Evolutionary conservation across 2,113 vertebrate species (phyloP), one percentile per base, ranked within the genome.

Genomic region (Mugil cephalus): DNA sequence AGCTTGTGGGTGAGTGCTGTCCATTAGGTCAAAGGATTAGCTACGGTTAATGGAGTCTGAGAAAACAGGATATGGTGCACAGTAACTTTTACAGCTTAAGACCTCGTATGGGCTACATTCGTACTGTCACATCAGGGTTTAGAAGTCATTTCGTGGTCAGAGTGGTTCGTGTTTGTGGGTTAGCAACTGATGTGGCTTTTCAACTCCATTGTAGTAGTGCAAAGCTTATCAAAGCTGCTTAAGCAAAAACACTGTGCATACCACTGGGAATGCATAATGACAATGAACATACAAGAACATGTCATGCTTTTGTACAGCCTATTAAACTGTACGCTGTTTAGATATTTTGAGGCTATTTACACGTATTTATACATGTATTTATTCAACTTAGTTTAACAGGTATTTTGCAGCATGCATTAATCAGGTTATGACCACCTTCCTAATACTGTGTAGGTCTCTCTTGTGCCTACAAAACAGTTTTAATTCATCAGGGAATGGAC

Each of bases 11-110:
- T 67, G 80, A 87, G 85, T 71, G 83, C 73, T 53, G 84, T 83
- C 69, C 82, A 77, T 83, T 64, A 81, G 91, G 84, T 91, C 88
- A 84, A 58, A 82, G 88, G 89, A 90, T 92, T 91, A 92, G 65
- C 9, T 24, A 15, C 80, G 69, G 84, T 89, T 89, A 92, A 92
- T 85, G 89, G 85, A 86, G 85, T 30, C 43, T 4, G 45, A 78
- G 74, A 21, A 80, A 74, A 84, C 80, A 65, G 80, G 81, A 72
- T 69, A 56, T 46, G 68, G 76, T n/a, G 34, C 59, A 58, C 10
- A 1, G 40, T 24, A 79, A 83, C 74, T 77, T 78, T 66, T 71
- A 48, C 55, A 74, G 70, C 70, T 80, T 43, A 65, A 8, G 60
- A 34, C 53, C 42, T 53, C 1, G 5, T 2, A 8, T 6, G 7